Base-by-base conservation (phyloP, 2,113 vertebrate genomes). In the Pseudopipra pipra region DNA sequence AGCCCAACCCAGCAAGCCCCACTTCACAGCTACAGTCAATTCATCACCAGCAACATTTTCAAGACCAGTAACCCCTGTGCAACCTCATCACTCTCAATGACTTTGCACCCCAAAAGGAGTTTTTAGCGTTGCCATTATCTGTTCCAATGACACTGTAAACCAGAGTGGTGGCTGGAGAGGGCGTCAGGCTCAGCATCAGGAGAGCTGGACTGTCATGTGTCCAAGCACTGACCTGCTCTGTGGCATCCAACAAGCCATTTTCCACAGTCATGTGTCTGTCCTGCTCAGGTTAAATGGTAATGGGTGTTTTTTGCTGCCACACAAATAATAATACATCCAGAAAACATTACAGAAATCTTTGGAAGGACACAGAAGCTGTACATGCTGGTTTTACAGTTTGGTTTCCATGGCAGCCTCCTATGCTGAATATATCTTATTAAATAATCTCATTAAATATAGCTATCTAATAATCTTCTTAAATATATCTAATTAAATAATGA, bases 131-230 rank as follows among this genome's bases (percentile, higher is more conserved):
- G 46, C 12, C 1, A 3, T 88, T 66, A 49, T 51, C 23, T 67
- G 47, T 41, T 51, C 52, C 74, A 65, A 68, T 20, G 8, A 18
- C 11, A 17, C 6, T 54, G 72, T 3, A 85, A 87, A 37, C 11
- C 49, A 59, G 30, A 0, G 0, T 8, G 16, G 59, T 0, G 2
- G 61, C 55, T 76, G 62, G 28, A 73, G 49, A 85, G 12, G 67
- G 39, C 27, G n/a, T 3, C 19, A 43, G 39, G 62, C 66, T 70
- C 41, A n/a, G 35, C 24, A 17, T 24, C 49, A 63, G n/a, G 31
- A 76, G 37, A 62, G 31, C 22, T 2, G 1, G 35, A 35, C 66
- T n/a, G 52, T 5, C 0, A 0, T 0, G 0, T 27, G 25, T 12
- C 65, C 49, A 44, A 12, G n/a, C 0, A 0, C 5, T 39, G 47